Conservation (phyloP, 2,797 vertebrate species). For the Myripristis murdjan region DNA sequence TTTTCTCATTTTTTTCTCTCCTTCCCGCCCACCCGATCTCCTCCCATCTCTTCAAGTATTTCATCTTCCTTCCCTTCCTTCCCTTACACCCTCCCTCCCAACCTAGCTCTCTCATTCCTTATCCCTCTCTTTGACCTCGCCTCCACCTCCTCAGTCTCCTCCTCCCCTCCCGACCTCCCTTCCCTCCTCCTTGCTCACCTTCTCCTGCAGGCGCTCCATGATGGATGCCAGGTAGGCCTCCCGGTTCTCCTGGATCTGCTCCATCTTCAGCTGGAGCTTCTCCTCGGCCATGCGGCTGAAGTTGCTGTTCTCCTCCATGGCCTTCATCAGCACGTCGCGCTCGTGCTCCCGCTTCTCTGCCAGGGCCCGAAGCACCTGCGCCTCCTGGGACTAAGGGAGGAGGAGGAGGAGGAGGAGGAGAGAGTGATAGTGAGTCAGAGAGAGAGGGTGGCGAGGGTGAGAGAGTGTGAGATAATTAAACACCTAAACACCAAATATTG, state of each 20-base stretch:
- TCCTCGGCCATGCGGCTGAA: constrained; percentile 98
- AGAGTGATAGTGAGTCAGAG: neutral
- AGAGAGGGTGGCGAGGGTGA: neutral
- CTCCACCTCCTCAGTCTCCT: neutral
- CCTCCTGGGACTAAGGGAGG: constrained; percentile 90
- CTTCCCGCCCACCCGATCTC: neutral
- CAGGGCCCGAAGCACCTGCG: constrained; percentile 93
- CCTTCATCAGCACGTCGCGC: constrained; percentile 95
- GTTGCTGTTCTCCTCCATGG: constrained; percentile 97
- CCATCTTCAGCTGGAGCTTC: constrained; percentile 97
- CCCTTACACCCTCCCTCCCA: neutral
- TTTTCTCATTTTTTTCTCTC: neutral
- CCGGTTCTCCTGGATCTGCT: constrained; percentile 96
- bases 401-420: neutral
- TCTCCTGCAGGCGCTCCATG: constrained; percentile 94
- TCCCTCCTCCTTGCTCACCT: constrained; percentile 76
- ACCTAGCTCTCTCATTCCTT: neutral
- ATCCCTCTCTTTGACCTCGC: neutral
- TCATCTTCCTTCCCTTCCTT: neutral
- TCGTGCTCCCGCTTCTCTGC: constrained; percentile 96
- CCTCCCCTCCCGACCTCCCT: neutral
- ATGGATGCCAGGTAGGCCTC: constrained; percentile 93
- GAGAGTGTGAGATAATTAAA: constrained; percentile 8
- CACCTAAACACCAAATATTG: too few relatives aligned
- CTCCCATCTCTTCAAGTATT: neutral